Evolutionary conservation across 2,113 vertebrate species (phyloP).

Genomic region (Oceanites oceanicus): DNA sequence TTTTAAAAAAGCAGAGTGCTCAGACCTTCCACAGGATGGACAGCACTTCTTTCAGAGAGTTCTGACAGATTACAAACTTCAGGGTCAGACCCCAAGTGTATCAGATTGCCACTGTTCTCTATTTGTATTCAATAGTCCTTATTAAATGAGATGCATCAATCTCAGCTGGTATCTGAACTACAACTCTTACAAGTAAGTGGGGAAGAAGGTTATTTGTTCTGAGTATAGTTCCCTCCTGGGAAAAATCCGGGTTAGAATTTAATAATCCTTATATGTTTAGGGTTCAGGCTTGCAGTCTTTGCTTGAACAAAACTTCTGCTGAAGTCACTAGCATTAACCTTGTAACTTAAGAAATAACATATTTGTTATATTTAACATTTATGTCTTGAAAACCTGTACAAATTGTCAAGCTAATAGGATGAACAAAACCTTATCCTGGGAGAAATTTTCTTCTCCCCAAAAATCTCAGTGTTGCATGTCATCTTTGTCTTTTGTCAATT

Average conservation of each 20-base stretch:
- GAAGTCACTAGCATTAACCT: not conserved
- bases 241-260: not conserved
- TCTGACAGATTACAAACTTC: not conserved
- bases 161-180: not conserved
- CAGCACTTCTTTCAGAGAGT: not conserved
- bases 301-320: not conserved
- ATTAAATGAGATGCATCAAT: not conserved
- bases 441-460: not conserved
- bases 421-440: not conserved
- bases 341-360: not conserved
- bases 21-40: not conserved
- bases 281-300: not conserved
- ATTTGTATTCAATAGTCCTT: not conserved
- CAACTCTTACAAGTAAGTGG: not conserved
- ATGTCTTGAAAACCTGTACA: not conserved
- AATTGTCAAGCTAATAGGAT: not conserved
- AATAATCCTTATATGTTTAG: not conserved
- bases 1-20: not conserved
- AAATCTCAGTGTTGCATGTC: not conserved
- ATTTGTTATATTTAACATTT: not conserved
- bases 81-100: not conserved
- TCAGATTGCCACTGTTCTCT: not conserved
- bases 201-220: not conserved
- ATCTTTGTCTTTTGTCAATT: not conserved
- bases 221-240: not conserved